Percentiles rank a stretch among this genome's conserved stretches.
phyloP scores from a whole-genome alignment of 2,888 invertebrate genomes.

The Cyclophora albipunctata region DNA sequence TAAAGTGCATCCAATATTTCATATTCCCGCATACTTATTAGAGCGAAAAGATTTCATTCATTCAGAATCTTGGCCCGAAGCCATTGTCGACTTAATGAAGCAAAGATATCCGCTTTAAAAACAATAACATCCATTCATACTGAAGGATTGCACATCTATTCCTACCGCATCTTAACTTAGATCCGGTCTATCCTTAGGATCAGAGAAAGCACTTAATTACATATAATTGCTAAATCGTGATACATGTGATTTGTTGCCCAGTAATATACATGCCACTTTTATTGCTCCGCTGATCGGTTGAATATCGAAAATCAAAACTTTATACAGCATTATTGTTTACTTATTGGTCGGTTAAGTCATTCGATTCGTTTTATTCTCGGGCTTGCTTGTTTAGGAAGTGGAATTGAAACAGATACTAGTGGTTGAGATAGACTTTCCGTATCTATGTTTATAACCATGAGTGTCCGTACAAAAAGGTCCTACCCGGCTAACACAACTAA shows the following conservation, averaged over 20 bases:
- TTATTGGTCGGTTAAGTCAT: background rate
- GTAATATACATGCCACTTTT: slow-evolving; percentile 8
- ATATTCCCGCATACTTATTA: background rate
- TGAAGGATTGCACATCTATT: background rate
- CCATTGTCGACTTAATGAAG: background rate
- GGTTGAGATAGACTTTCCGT: no score
- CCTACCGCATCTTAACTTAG: background rate
- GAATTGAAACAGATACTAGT: background rate
- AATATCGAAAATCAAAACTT: background rate
- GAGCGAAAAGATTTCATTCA: background rate
- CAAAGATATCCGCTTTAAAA: background rate
- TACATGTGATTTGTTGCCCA: background rate
- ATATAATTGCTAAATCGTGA: background rate
- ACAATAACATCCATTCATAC: background rate
- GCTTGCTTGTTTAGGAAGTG: no score
- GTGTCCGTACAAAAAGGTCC: no score
- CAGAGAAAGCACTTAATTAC: background rate
- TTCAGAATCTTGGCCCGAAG: slow-evolving; percentile 1
- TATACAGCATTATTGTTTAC: no score
- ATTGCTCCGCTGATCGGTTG: slow-evolving; percentile 7
- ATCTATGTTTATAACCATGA: no score
- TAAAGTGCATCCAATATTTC: no score
- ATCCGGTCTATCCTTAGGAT: background rate
- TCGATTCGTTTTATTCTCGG: no score
- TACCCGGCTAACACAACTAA: no score